Percentiles rank a stretch among this genome's conserved stretches.
Evolutionary conservation across 2,888 invertebrate species (phyloP).

Genomic region (Yponomeuta sedellus): DNA sequence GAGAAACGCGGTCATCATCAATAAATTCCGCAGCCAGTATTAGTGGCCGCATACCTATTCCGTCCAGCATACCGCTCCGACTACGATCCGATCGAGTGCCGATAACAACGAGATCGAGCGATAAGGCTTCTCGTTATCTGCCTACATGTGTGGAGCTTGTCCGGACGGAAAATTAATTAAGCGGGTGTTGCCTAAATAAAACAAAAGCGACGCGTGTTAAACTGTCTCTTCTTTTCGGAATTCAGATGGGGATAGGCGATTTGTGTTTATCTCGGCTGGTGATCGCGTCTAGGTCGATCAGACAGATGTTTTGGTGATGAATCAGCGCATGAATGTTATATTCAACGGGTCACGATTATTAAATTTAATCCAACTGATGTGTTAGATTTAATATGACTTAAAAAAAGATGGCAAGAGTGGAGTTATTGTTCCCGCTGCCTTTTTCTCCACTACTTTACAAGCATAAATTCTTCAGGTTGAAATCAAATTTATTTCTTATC

Average conservation of each 20-base stretch:
- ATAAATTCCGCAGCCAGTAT: conserved; percentile 20
- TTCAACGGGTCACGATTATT: too few relatives aligned
- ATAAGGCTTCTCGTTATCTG: conserved; percentile 12
- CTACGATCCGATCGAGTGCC: conserved; percentile 6
- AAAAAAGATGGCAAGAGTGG: too few relatives aligned
- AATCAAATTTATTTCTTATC: too few relatives aligned
- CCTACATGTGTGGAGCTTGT: conserved; percentile 13
- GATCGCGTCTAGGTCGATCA: background rate
- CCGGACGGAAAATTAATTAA: conserved; percentile 13
- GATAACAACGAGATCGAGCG: conserved; percentile 9
- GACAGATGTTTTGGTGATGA: background rate
- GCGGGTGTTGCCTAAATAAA: conserved; percentile 1
- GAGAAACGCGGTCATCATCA: background rate
- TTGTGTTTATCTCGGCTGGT: background rate
- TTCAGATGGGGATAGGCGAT: background rate
- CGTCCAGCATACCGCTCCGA: background rate
- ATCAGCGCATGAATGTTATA: too few relatives aligned
- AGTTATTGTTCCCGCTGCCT: too few relatives aligned
- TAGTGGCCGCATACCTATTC: background rate
- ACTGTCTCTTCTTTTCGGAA: background rate
- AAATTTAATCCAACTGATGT: too few relatives aligned
- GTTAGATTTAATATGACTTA: too few relatives aligned
- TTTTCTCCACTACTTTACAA: too few relatives aligned
- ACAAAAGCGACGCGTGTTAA: conserved; percentile 1
- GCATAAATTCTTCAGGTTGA: too few relatives aligned